These are phyloP conservation scores for Hycleus phaleratus DNA, from an alignment of 1,140 invertebrate species.

Conservation along the genomic window DNA sequence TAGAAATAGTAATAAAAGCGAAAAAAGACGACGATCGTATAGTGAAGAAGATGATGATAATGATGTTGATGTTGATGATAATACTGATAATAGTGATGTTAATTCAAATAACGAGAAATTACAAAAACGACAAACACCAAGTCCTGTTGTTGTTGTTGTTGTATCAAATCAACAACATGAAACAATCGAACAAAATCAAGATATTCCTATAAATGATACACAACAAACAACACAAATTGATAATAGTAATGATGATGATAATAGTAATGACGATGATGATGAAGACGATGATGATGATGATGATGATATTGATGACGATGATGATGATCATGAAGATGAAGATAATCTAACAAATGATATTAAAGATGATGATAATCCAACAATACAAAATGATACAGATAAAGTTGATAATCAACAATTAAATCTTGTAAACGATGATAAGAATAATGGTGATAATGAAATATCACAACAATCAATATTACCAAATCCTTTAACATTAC, in stretches of 20 bases:
- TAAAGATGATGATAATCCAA: conserved; percentile 17
- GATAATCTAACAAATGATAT: conserved; percentile 9
- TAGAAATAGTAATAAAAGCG: conserved; percentile 16
- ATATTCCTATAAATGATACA: conserved; percentile 1
- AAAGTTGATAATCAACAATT: neutral
- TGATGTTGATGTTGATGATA: conserved; percentile 19
- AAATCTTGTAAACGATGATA: neutral
- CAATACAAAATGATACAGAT: conserved; percentile 11
- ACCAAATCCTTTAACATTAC: conserved; percentile 38
- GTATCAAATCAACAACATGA: too few relatives aligned
- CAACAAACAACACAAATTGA: neutral
- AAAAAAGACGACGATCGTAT: conserved; percentile 30
- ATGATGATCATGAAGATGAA: conserved; percentile 22
- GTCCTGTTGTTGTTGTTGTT: too few relatives aligned
- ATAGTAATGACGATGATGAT: conserved; percentile 17
- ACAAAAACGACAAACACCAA: too few relatives aligned
- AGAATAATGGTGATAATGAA: conserved; percentile 1
- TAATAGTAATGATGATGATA: conserved; percentile 21
- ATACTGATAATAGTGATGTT: conserved; percentile 21
- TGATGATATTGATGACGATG: neutral
- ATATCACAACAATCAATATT: conserved; percentile 21
- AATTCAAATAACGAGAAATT: conserved; percentile 13
- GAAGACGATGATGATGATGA: conserved; percentile 8
- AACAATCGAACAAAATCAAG: conserved; percentile 19
- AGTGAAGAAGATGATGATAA: conserved; percentile 19